phyloP scores from a whole-genome alignment of 2,113 vertebrate species.

The Stomatorhinus ivindoensis region DNA sequence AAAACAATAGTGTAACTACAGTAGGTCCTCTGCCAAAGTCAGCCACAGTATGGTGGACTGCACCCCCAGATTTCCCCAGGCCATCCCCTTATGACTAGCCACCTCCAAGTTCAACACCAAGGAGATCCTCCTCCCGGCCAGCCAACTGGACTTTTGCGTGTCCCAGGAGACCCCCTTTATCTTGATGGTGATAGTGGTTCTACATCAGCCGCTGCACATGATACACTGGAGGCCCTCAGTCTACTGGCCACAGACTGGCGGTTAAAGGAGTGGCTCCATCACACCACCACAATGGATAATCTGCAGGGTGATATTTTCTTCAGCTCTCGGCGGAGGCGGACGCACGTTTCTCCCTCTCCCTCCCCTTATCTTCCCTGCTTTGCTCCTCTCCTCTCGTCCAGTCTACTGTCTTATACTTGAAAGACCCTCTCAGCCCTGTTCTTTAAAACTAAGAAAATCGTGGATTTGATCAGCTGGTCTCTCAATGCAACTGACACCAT shows the following conservation, averaged over 20 bases:
- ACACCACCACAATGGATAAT: neutral
- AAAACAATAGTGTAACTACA: neutral
- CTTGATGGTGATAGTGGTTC: neutral
- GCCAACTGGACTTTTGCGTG: neutral
- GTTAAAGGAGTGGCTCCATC: neutral
- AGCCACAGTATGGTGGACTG: neutral
- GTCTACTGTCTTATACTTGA: no score
- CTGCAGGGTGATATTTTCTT: neutral
- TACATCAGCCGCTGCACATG: neutral
- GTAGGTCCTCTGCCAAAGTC: neutral
- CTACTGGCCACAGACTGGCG: neutral
- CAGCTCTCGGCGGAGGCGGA: no score
- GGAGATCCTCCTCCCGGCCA: neutral
- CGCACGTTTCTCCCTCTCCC: no score
- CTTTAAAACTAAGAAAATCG: no score
- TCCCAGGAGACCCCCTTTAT: neutral
- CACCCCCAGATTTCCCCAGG: neutral
- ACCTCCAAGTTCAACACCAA: neutral
- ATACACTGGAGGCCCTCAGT: neutral
- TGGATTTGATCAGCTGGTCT: no score
- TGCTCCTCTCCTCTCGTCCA: no score
- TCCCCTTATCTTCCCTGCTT: no score
- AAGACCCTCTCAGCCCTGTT: no score
- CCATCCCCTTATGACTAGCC: neutral
- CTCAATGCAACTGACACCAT: no score